Percentiles rank a stretch among this genome's conserved stretches.
These are phyloP conservation scores for Pristionchus fissidentatus DNA, from an alignment of 2,888 invertebrate genomes.

Conservation along the genomic window DNA sequence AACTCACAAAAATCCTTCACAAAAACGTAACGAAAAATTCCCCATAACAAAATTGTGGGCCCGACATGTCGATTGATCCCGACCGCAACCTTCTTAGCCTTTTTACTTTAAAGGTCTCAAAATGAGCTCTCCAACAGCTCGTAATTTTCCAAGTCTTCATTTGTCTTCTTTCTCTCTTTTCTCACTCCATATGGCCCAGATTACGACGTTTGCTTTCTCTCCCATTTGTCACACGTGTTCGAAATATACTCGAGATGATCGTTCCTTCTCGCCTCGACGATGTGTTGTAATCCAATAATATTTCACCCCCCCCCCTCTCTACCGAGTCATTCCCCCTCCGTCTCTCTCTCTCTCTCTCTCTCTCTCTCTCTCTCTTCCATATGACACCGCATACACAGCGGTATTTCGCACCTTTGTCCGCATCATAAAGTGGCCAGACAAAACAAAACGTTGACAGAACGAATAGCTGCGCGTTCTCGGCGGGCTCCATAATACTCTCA, in stretches of 20 bases:
- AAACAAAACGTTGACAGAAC: too few relatives aligned
- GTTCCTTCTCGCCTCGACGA: background rate
- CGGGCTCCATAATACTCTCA: too few relatives aligned
- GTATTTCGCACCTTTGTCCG: constrained; percentile 14
- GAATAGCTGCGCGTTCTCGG: too few relatives aligned
- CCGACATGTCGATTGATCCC: too few relatives aligned
- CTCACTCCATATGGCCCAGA: constrained; percentile 21
- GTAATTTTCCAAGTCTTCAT: constrained; percentile 10
- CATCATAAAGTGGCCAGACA: background rate
- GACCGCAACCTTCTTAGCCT: too few relatives aligned
- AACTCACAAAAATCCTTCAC: too few relatives aligned
- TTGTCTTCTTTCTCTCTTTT: background rate
- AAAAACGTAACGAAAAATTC: too few relatives aligned
- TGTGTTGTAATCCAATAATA: constrained; percentile 40
- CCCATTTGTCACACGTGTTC: constrained; percentile 41
- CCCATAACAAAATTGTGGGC: too few relatives aligned
- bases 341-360: constrained; percentile 29
- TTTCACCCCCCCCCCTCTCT: constrained; percentile 2
- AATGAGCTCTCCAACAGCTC: too few relatives aligned
- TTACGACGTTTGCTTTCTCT: background rate
- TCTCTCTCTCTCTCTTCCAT: background rate
- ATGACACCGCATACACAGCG: background rate
- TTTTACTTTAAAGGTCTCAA: too few relatives aligned
- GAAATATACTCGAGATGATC: constrained; percentile 39
- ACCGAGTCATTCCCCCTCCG: background rate